These are phyloP conservation scores for Portunus trituberculatus DNA, from an alignment of 1,140 invertebrate species.

Conservation along the genomic window DNA sequence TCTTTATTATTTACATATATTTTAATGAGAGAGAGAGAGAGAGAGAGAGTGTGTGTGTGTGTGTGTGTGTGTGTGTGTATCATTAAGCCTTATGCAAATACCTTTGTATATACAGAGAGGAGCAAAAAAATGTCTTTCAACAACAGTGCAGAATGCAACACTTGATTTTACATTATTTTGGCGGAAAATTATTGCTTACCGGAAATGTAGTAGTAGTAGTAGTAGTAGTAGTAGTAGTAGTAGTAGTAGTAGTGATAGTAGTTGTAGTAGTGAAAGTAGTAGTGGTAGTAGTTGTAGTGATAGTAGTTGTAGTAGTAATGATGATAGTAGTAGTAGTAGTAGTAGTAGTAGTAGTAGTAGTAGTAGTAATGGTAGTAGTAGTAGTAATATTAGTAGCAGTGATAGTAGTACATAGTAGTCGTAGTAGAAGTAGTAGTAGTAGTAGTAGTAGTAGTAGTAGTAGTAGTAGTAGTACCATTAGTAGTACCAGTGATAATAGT, in stretches of 20 bases:
- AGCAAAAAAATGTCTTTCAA: too few relatives aligned
- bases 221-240: constrained; percentile 5
- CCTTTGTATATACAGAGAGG: too few relatives aligned
- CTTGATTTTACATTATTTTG: too few relatives aligned
- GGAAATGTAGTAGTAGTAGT: too few relatives aligned
- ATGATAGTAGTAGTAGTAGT: constrained; percentile 31
- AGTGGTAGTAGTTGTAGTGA: neutral
- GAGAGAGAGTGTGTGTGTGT: too few relatives aligned
- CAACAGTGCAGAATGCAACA: too few relatives aligned
- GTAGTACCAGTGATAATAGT: neutral
- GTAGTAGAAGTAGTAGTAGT: constrained; percentile 36
- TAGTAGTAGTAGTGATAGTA: constrained; percentile 39
- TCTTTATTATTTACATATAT: too few relatives aligned
- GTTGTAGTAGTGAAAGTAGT: neutral
- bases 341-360: constrained; percentile 45
- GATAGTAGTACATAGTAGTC: neutral
- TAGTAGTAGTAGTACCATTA: neutral
- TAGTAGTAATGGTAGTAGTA: neutral
- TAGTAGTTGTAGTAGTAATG: constrained; percentile 21
- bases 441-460: constrained; percentile 45
- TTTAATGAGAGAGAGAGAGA: too few relatives aligned
- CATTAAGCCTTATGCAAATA: too few relatives aligned
- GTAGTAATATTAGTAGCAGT: neutral
- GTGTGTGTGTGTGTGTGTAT: too few relatives aligned
- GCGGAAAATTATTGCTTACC: too few relatives aligned